phyloP scores from a whole-genome alignment of 2,797 vertebrate genomes.

The Notamacropus eugenii region DNA sequence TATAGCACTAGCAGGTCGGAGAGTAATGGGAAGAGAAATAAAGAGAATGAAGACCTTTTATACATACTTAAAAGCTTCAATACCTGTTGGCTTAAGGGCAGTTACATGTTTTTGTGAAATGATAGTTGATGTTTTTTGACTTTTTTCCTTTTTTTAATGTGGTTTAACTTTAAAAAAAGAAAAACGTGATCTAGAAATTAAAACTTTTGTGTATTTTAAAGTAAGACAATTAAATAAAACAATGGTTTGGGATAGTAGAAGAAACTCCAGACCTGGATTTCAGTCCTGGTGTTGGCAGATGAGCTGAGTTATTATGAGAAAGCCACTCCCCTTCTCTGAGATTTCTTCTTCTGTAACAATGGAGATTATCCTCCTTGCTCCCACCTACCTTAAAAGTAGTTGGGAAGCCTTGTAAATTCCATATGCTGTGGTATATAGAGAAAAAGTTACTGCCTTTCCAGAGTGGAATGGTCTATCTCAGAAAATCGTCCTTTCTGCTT shows the following conservation, averaged over 20 bases:
- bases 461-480: not conserved
- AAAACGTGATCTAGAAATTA: not conserved
- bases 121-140: not conserved
- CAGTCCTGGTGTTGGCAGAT: not conserved
- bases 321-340: not conserved
- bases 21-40: not conserved
- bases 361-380: not conserved
- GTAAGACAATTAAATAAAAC: not conserved
- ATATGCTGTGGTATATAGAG: not conserved
- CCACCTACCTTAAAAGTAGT: not conserved
- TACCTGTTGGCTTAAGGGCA: not conserved
- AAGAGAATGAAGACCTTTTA: not conserved
- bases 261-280: not conserved
- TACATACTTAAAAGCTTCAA: not conserved
- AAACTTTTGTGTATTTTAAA: not conserved
- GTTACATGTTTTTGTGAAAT: not conserved
- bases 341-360: not conserved
- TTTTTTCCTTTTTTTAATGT: not conserved
- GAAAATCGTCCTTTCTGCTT: not conserved
- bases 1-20: not conserved
- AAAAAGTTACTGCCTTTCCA: not conserved
- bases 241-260: not conserved
- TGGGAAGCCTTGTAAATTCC: not conserved
- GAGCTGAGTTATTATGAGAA: not conserved
- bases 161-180: not conserved